Conservation (phyloP, 2,113 vertebrate genomes). For the Amphiprion ocellaris region DNA sequence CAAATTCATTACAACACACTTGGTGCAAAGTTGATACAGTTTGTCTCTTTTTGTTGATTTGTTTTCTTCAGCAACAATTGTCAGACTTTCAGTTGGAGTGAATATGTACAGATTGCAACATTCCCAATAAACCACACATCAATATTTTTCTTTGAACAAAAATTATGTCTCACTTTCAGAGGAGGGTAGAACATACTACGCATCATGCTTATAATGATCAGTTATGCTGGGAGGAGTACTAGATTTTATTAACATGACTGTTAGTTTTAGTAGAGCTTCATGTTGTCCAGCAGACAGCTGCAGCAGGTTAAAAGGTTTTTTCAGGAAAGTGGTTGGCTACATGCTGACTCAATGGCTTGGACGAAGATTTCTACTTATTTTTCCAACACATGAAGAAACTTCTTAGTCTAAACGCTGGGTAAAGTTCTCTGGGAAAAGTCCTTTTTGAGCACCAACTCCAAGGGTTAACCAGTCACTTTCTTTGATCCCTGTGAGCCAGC, state of each 20-base stretch:
- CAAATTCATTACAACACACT: constrained; percentile 85
- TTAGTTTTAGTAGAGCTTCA: constrained; percentile 48
- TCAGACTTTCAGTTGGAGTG: too few species aligned
- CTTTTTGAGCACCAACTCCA: constrained; percentile 86
- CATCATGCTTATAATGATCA: constrained; percentile 75
- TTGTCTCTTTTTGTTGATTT: too few species aligned
- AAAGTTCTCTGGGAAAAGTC: constrained; percentile 98
- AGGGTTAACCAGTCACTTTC: constrained; percentile 91
- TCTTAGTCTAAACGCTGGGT: constrained; percentile 88
- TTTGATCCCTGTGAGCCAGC: constrained; percentile 95
- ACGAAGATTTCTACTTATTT: constrained; percentile 15
- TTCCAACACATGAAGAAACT: background rate
- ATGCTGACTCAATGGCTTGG: constrained; percentile 75
- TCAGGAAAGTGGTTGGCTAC: constrained; percentile 68
- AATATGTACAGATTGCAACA: constrained; percentile 84
- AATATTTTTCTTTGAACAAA: constrained; percentile 70
- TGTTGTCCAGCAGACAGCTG: constrained; percentile 24
- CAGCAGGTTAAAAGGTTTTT: constrained; percentile 1
- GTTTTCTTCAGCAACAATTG: too few species aligned
- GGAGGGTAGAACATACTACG: constrained; percentile 76
- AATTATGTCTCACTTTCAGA: constrained; percentile 71
- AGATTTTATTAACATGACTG: constrained; percentile 16
- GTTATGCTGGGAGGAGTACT: constrained; percentile 43
- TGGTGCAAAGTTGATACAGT: constrained; percentile 87
- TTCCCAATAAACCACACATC: constrained; percentile 87